These are phyloP conservation scores for Megalurothrips usitatus DNA, from an alignment of 2,888 invertebrate species.

Conservation along the genomic window DNA sequence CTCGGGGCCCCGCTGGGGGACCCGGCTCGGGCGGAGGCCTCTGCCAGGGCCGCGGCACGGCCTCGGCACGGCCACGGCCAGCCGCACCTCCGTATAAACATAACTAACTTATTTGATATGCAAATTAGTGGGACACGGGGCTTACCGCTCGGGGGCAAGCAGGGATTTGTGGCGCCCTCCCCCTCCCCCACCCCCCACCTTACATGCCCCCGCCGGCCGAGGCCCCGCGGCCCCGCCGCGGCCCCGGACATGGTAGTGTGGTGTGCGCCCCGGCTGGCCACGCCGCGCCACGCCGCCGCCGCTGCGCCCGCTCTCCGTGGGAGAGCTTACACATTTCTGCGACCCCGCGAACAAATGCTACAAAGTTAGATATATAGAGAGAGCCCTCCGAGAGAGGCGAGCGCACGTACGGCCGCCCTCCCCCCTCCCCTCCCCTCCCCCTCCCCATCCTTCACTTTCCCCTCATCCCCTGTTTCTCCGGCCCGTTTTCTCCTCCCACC, in stretches of 20 bases:
- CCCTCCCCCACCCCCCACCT: background rate
- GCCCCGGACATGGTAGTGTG: no score
- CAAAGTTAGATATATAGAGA: constrained; percentile 27
- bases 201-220: background rate
- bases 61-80: background rate
- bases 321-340: constrained; percentile 26
- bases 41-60: background rate
- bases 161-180: constrained; percentile 15
- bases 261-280: no score
- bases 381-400: background rate
- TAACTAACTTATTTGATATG: constrained; percentile 27
- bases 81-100: constrained; percentile 17
- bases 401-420: background rate
- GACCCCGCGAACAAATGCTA: constrained; percentile 24
- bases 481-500: background rate
- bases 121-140: constrained; percentile 22
- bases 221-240: background rate
- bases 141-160: constrained; percentile 16
- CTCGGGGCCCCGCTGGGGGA: background rate
- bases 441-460: background rate
- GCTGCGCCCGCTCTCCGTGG: constrained; percentile 10
- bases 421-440: background rate
- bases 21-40: background rate
- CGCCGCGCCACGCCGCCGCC: background rate
- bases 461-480: background rate